Conservation (phyloP, 2,888 invertebrate genomes). For the Germaria angustata region DNA sequence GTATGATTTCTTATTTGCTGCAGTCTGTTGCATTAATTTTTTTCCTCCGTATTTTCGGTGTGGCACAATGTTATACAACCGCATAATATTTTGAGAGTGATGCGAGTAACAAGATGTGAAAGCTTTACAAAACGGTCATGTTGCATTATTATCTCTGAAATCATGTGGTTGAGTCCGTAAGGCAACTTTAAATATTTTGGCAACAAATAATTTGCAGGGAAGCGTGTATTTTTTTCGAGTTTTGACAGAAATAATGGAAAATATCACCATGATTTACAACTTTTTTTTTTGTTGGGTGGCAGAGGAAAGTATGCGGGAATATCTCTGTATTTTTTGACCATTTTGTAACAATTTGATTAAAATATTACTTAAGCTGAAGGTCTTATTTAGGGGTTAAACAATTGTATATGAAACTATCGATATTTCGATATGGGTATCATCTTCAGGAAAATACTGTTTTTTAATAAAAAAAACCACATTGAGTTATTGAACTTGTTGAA, state of each 20-base stretch:
- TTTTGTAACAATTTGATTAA: too few relatives aligned
- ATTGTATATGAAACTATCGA: too few relatives aligned
- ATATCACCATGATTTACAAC: too few relatives aligned
- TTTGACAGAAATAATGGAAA: neutral
- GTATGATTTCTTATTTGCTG: conserved; percentile 37
- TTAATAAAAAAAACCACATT: too few relatives aligned
- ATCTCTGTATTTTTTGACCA: too few relatives aligned
- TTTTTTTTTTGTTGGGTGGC: too few relatives aligned
- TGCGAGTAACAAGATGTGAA: conserved; percentile 23
- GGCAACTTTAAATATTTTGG: conserved; percentile 6
- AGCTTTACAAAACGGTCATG: neutral
- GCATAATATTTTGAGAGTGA: conserved; percentile 12
- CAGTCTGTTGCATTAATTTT: conserved; percentile 22
- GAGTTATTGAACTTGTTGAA: too few relatives aligned
- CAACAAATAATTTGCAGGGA: neutral
- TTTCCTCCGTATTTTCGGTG: neutral
- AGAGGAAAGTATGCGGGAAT: too few relatives aligned
- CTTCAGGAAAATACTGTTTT: too few relatives aligned
- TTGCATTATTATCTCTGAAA: conserved; percentile 10
- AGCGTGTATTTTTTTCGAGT: neutral
- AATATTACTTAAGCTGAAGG: too few relatives aligned
- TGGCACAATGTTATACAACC: conserved; percentile 9
- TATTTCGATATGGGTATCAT: too few relatives aligned
- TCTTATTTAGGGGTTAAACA: too few relatives aligned
- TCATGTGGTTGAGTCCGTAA: conserved; percentile 8